A percentile compares a stretch with the other conserved stretches of the same genome.
phyloP scores from a whole-genome alignment of 2,113 vertebrate species.

The Orientallactaga bullata region DNA sequence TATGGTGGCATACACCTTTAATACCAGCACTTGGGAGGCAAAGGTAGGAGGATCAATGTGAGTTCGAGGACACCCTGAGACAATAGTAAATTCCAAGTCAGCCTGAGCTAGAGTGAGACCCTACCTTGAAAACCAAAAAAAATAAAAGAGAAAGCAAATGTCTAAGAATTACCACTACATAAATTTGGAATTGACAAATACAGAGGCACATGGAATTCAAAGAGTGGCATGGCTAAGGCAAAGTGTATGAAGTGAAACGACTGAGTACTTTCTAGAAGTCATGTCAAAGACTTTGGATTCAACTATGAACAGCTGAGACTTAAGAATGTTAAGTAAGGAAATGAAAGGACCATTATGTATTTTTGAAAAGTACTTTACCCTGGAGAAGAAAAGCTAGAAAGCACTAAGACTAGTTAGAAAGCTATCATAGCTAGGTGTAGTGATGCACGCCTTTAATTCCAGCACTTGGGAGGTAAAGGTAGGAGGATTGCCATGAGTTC shows the following conservation, averaged over 20 bases:
- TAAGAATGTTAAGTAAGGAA: slow-evolving; percentile 33
- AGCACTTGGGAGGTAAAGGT: no score
- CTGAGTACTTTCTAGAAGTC: neutral
- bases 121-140: no score
- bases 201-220: neutral
- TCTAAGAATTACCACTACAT: neutral
- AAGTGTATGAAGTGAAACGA: neutral
- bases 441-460: no score
- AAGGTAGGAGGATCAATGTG: no score
- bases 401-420: slow-evolving; percentile 18
- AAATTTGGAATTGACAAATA: slow-evolving; percentile 25
- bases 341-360: slow-evolving; percentile 30
- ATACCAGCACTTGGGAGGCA: no score
- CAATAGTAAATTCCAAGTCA: no score
- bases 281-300: neutral
- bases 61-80: no score
- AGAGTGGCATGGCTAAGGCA: neutral
- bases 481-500: no score
- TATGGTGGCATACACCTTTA: no score
- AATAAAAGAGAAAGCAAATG: neutral
- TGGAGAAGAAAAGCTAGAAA: neutral
- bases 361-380: slow-evolving; percentile 32
- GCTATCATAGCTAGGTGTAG: neutral
- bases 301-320: neutral
- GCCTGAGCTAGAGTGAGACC: no score